Base-by-base conservation (phyloP, 2,888 invertebrate species). In the Arrhopalites spinosus region DNA sequence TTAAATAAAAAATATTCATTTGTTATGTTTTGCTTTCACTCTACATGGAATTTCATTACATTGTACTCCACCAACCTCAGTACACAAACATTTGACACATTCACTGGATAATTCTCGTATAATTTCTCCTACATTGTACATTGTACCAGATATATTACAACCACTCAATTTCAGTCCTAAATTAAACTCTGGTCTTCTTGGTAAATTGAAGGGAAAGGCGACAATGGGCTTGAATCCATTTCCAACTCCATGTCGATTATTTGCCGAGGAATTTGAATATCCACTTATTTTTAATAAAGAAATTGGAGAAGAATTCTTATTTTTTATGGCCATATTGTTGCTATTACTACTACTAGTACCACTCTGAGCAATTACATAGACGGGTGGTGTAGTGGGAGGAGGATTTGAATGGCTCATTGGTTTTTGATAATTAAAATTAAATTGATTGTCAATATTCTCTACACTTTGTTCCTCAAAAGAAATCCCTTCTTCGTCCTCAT, bases 111-210 rank as follows among this genome's bases (percentile, higher is more conserved):
- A 86, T 86, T 95, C 94, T 1, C 91, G 89, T 82, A 95, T 94
- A 81, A 93, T 91, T 83, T 91, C 88, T 2, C 93, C 93, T 13
- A 94, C 92, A 29, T 92, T 88, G 85, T 94, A 94, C 92, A 94
- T 94, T 79, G 91, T 88, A 7, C 95, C 95, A 84, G 94, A 94
- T 83, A 95, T 94, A 86, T 95, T 95, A 84, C 95, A 95, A 0
- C 94, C 94, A 15, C 93, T 93, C 78, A 94, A 85, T 85, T 93
- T 94, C n/a, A 84, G 79, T 20, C 83, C 84, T 66, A 80, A 43
- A 7, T 73, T 69, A n/a, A 20, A 15, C 30, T 53, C 66, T 45
- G 79, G 77, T 27, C 77, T 78, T 74, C 79, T 80, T 56, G 43
- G 80, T 53, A 59, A 78, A 15, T 76, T 78, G 66, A 81, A 80